These are phyloP conservation scores for Oenanthe melanoleuca DNA, from an alignment of 2,113 vertebrate genomes.

Conservation along the genomic window DNA sequence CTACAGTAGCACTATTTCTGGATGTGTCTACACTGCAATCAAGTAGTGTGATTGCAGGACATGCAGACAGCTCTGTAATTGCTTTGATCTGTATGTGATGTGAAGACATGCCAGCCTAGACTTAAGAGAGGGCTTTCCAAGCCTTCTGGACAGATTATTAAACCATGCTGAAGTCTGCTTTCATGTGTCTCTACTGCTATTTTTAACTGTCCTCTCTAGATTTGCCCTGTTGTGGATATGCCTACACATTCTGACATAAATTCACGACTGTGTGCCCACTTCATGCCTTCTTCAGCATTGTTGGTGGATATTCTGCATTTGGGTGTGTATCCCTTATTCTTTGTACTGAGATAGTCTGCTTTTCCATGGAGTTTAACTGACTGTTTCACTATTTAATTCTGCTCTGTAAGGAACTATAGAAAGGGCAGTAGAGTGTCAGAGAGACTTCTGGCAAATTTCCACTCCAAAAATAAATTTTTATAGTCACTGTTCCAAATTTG, in stretches of 20 bases:
- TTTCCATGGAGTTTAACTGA: not conserved
- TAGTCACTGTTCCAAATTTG: not conserved
- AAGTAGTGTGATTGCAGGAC: not conserved
- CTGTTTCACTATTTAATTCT: not conserved
- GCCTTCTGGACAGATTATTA: slow-evolving; percentile 10
- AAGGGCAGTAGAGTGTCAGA: not conserved
- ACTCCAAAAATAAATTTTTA: not conserved
- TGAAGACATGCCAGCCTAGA: not conserved
- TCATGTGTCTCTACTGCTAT: slow-evolving; percentile 20
- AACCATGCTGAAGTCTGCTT: not conserved
- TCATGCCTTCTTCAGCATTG: not conserved
- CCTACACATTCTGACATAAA: not conserved
- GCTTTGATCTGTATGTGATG: not conserved
- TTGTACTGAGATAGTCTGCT: not conserved
- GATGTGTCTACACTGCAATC: not conserved
- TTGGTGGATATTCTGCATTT: not conserved
- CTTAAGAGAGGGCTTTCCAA: not conserved
- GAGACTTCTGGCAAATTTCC: not conserved
- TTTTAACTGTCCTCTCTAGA: slow-evolving; percentile 7
- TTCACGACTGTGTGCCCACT: not conserved
- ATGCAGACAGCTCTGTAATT: not conserved
- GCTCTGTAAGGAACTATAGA: not conserved
- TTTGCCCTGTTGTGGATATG: not conserved
- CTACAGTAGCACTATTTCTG: slow-evolving; percentile 30
- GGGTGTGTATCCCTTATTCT: fast-evolving